Evolutionary conservation across 2,113 vertebrate species (phyloP), one percentile per base, ranked within the genome.

Genomic region (Eurypyga helias): DNA sequence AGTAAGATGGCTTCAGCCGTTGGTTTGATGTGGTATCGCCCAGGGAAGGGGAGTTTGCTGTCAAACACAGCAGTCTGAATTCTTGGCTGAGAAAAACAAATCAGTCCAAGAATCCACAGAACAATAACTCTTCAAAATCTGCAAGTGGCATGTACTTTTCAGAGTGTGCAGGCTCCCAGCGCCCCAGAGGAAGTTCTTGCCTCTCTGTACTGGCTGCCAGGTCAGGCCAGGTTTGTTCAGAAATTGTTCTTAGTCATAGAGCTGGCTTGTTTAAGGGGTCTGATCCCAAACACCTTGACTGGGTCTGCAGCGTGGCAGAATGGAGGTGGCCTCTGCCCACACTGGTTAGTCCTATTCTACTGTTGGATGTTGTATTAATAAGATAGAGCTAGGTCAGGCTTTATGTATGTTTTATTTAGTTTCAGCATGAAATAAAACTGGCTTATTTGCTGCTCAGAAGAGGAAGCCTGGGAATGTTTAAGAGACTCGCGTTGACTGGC

Each of bases 21-120:
- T 55, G 72, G 43, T 89, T 87, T 94, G 73, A 43, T 84, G 79
- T 58, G 66, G 38, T 58, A 34, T 71, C 4, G 2, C 79, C 73
- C 48, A 52, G 79, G 64, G 60, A 91, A 90, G 69, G 34, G 34
- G 60, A 79, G 62, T 49, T 92, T 62, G 77, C 79, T 67, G 65
- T 95, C 79, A 66, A 75, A 76, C 57, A 49, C 83, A 61, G 43
- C 43, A 28, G 29, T 25, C 18, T n/a, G 52, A 77, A 38, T 90
- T 88, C 69, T 75, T 91, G 70, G 83, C 88, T 71, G 95, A 88
- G 83, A 64, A 75, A 82, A 92, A 71, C 43, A 48, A 70, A 67
- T 76, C 41, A 25, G 41, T 83, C 62, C 33, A 24, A 81, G 41
- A 38, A 87, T 61, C 52, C 41, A 16, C 24, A 33, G 80, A 65